These are phyloP conservation scores for Plutomurus gul DNA, from an alignment of 1,140 invertebrate genomes.

Conservation along the genomic window DNA sequence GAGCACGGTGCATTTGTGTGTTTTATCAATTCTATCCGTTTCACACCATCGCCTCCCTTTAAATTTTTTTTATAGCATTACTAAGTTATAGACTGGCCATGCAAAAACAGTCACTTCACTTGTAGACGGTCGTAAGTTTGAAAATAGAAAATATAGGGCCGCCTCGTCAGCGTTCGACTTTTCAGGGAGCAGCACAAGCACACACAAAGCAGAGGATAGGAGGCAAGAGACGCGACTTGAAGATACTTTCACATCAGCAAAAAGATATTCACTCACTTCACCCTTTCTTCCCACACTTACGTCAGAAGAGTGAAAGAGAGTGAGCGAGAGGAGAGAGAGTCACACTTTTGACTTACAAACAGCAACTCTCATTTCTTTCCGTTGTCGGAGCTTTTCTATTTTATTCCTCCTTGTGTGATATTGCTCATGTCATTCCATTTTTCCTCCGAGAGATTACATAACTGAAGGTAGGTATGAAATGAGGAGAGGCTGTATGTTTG, in stretches of 20 bases:
- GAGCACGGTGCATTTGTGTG: too few relatives aligned
- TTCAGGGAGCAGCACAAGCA: not conserved
- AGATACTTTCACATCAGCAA: constrained; percentile 22
- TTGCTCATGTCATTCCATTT: constrained; percentile 29
- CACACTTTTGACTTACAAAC: not conserved
- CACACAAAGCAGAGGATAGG: not conserved
- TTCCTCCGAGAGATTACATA: constrained; percentile 12
- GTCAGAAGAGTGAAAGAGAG: too few relatives aligned
- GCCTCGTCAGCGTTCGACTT: constrained; percentile 18
- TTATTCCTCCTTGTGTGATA: constrained; percentile 21
- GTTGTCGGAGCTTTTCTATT: constrained; percentile 23
- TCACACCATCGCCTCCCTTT: too few relatives aligned
- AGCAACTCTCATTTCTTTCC: constrained; percentile 12
- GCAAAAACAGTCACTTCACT: too few relatives aligned
- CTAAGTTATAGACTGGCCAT: too few relatives aligned
- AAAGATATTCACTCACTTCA: not conserved
- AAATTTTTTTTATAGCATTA: too few relatives aligned
- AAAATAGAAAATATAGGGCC: not conserved
- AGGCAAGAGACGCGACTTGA: not conserved
- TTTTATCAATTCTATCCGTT: too few relatives aligned
- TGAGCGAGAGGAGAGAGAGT: too few relatives aligned
- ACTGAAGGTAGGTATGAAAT: constrained; percentile 1
- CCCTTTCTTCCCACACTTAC: not conserved
- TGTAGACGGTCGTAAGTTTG: too few relatives aligned
- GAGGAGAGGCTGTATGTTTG: not conserved